Percentiles rank a stretch among this genome's conserved stretches.
These are phyloP conservation scores for Dryobates pubescens DNA, from an alignment of 2,797 vertebrate genomes.

Conservation along the genomic window DNA sequence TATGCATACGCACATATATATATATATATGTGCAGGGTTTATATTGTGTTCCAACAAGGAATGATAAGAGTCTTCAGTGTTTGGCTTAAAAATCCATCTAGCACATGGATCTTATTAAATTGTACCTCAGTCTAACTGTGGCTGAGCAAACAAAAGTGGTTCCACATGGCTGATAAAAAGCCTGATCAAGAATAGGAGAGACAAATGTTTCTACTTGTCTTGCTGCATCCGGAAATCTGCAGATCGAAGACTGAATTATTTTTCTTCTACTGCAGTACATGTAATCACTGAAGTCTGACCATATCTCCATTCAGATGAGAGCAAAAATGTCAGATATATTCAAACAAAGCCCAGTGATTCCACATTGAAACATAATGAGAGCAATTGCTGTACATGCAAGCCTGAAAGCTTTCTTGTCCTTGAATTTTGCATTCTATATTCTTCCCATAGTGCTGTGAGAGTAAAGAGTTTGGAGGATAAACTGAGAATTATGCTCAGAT, in stretches of 20 bases:
- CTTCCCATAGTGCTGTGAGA: not conserved
- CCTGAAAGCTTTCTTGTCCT: not conserved
- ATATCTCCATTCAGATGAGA: not conserved
- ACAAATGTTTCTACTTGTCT: conserved; percentile 48
- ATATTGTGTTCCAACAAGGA: not conserved
- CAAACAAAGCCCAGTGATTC: conserved; percentile 24
- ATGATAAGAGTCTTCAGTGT: conserved; percentile 27
- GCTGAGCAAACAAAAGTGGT: conserved; percentile 60
- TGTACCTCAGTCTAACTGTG: conserved; percentile 15
- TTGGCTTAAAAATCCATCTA: conserved; percentile 31
- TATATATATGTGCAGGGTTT: not conserved
- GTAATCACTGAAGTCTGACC: conserved; percentile 20
- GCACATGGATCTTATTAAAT: conserved; percentile 48
- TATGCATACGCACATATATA: not conserved
- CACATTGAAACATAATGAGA: not conserved
- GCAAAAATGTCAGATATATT: not conserved
- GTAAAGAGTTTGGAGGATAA: not conserved
- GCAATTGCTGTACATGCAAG: not conserved
- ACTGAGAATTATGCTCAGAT: not conserved
- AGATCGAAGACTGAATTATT: conserved; percentile 31
- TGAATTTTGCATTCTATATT: not conserved
- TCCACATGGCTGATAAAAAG: conserved; percentile 71
- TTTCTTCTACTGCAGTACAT: not conserved
- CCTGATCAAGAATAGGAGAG: conserved; percentile 19
- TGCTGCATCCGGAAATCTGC: not conserved